Evolutionary conservation across 2,797 vertebrate species (phyloP).

Genomic region (Danio choprae): DNA sequence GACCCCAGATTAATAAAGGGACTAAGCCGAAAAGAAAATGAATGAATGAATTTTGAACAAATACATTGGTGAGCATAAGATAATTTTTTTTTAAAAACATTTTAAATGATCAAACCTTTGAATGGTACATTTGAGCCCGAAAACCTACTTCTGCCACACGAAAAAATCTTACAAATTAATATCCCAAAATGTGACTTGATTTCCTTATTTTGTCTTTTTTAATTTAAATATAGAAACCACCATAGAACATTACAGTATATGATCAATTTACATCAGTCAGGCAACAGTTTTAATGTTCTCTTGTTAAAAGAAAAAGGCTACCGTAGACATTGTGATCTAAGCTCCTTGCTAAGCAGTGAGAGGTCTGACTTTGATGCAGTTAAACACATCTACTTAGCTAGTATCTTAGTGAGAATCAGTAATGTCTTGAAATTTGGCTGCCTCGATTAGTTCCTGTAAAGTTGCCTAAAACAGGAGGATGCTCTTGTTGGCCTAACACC

Average conservation of each 20-base stretch:
- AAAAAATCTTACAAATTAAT: too few relatives aligned
- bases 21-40: too few relatives aligned
- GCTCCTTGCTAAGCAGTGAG: neutral
- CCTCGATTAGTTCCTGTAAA: constrained; percentile 48
- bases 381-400: constrained; percentile 68
- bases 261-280: neutral
- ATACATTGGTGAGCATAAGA: too few relatives aligned
- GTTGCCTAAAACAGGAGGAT: constrained; percentile 23
- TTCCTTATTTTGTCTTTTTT: too few relatives aligned
- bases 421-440: constrained; percentile 58
- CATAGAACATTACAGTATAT: neutral
- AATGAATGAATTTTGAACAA: too few relatives aligned
- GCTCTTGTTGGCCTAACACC: constrained; percentile 12
- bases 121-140: too few relatives aligned
- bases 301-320: neutral
- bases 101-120: too few relatives aligned
- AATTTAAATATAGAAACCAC: neutral
- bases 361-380: constrained; percentile 57
- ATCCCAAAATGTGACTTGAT: too few relatives aligned
- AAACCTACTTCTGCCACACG: too few relatives aligned
- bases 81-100: too few relatives aligned
- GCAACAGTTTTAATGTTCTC: neutral
- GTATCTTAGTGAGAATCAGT: constrained; percentile 58
- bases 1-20: too few relatives aligned
- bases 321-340: neutral